phyloP scores from a whole-genome alignment of 2,797 vertebrate genomes.

The Myotis vivesi region DNA sequence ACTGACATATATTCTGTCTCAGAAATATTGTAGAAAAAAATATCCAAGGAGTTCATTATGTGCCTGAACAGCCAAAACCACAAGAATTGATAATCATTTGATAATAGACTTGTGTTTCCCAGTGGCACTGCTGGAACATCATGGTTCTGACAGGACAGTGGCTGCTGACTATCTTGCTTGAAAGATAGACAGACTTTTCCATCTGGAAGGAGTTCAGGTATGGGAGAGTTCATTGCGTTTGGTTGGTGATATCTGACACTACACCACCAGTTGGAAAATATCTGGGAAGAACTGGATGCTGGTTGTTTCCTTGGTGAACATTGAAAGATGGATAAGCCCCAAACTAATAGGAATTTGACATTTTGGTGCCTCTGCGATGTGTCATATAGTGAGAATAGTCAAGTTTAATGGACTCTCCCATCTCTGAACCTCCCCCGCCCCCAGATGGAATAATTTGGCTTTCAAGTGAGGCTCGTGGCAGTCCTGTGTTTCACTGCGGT shows the following conservation, averaged over 20 bases:
- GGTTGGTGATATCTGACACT: not conserved
- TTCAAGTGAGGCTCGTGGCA: not conserved
- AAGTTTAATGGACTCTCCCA: slow-evolving; percentile 41
- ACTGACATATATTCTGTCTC: slow-evolving; percentile 46
- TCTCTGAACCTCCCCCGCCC: not conserved
- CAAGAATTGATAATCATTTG: slow-evolving; percentile 68
- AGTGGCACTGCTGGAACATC: not conserved
- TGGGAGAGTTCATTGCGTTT: slow-evolving; percentile 51
- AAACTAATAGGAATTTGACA: not conserved
- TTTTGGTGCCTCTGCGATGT: not conserved
- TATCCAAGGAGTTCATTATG: slow-evolving; percentile 5
- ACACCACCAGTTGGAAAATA: slow-evolving; percentile 4
- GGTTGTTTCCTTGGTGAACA: not conserved
- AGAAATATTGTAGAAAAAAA: slow-evolving; percentile 47
- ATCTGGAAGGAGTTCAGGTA: not conserved
- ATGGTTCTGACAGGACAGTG: slow-evolving; percentile 5
- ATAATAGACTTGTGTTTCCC: slow-evolving; percentile 37
- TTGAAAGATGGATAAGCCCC: not conserved
- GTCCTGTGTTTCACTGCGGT: not conserved
- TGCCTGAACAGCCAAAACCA: not conserved
- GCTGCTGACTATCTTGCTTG: not conserved
- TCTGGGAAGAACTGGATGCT: not conserved
- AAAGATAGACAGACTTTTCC: slow-evolving; percentile 59
- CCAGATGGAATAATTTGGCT: slow-evolving; percentile 42
- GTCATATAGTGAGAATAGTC: not conserved